A percentile compares a stretch with the other conserved stretches of the same genome.
phyloP scores from a whole-genome alignment of 2,888 invertebrate species.

The Athripsodes cinereus region DNA sequence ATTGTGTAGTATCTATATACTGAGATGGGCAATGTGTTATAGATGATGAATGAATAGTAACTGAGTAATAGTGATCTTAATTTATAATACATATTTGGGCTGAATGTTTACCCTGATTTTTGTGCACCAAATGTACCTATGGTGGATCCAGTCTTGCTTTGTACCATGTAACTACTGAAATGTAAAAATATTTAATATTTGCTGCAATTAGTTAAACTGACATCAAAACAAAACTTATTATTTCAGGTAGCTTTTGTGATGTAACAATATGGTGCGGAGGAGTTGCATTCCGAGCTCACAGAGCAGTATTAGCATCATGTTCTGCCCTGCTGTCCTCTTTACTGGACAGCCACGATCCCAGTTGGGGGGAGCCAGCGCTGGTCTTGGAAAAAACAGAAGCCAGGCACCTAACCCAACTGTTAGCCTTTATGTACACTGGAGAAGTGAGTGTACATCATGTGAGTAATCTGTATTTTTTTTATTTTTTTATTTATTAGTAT shows the following conservation, averaged over 20 bases:
- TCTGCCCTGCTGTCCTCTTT: slow-evolving; percentile 87
- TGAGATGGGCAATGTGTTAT: too few relatives aligned
- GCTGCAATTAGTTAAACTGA: background rate
- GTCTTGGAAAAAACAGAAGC: slow-evolving; percentile 67
- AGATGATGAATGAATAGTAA: too few relatives aligned
- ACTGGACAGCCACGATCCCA: slow-evolving; percentile 75
- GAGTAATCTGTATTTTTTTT: slow-evolving; percentile 39
- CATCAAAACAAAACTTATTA: too few relatives aligned
- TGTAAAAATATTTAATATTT: background rate
- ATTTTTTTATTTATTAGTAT: too few relatives aligned
- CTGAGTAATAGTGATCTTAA: too few relatives aligned
- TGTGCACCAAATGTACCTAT: too few relatives aligned
- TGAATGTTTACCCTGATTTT: too few relatives aligned
- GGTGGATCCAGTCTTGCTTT: too few relatives aligned
- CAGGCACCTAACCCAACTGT: slow-evolving; percentile 67
- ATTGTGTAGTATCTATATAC: too few relatives aligned
- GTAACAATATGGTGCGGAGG: slow-evolving; percentile 85
- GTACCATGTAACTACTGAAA: too few relatives aligned
- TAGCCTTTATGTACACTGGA: slow-evolving; percentile 94
- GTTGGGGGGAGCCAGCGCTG: slow-evolving; percentile 39
- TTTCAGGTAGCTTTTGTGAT: slow-evolving; percentile 78
- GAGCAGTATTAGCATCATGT: slow-evolving; percentile 87
- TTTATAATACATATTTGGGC: too few relatives aligned
- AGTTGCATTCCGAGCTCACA: slow-evolving; percentile 68
- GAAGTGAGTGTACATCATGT: slow-evolving; percentile 94